A percentile compares a stretch with the other conserved stretches of the same genome.
Conservation (phyloP, 1,140 invertebrate genomes). For the Procambarus clarkii region DNA sequence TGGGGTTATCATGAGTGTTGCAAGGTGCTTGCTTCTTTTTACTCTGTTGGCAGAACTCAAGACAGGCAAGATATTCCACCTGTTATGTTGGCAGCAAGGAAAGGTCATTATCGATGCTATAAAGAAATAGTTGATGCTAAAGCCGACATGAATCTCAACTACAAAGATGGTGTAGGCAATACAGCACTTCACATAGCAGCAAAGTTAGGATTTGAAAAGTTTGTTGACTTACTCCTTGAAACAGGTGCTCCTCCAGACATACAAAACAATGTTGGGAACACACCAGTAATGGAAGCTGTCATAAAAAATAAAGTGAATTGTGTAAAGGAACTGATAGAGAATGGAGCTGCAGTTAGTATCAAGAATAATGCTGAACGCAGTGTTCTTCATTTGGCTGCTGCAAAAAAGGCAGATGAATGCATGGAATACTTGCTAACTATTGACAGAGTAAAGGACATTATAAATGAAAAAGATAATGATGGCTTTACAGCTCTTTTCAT, state of each 20-base stretch:
- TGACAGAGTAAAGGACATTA: background rate
- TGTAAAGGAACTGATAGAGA: background rate
- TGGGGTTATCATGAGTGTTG: slow-evolving; percentile 20
- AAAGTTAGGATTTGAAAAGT: slow-evolving; percentile 22
- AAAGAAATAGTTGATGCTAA: background rate
- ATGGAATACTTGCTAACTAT: slow-evolving; percentile 18
- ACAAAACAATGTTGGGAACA: background rate
- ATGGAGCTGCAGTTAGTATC: background rate
- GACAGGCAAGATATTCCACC: background rate
- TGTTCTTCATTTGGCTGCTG: slow-evolving; percentile 22
- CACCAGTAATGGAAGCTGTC: slow-evolving; percentile 25
- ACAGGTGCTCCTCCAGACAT: background rate
- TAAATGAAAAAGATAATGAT: slow-evolving; percentile 30
- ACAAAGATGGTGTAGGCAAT: background rate
- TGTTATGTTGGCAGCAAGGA: slow-evolving; percentile 34
- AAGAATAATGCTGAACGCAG: background rate
- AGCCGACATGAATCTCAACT: background rate
- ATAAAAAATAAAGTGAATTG: background rate
- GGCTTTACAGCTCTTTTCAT: slow-evolving; percentile 9
- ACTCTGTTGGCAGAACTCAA: background rate
- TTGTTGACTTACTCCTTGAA: background rate
- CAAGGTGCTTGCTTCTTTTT: slow-evolving; percentile 7
- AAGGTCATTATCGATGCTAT: slow-evolving; percentile 7
- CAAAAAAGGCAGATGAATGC: slow-evolving; percentile 2
- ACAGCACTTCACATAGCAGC: slow-evolving; percentile 25